A percentile compares a stretch with the other conserved stretches of the same genome.
These are phyloP conservation scores for Deroptyus accipitrinus DNA, from an alignment of 2,113 vertebrate species.

Conservation along the genomic window DNA sequence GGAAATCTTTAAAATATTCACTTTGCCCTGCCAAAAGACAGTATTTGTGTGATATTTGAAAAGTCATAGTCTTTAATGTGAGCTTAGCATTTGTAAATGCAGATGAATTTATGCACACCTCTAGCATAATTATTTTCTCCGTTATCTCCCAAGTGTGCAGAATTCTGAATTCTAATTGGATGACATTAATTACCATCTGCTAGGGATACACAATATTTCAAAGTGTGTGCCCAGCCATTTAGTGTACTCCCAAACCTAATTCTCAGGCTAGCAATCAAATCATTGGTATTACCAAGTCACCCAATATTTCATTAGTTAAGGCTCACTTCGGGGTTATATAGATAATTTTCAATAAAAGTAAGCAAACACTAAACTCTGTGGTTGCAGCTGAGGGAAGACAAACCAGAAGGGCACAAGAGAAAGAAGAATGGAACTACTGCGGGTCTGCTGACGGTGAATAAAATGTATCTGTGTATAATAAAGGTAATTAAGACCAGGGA, in stretches of 20 bases:
- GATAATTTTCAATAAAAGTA: neutral
- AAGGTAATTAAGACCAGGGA: neutral
- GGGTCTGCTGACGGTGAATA: neutral
- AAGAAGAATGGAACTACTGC: neutral
- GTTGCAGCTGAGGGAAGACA: neutral
- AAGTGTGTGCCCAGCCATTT: neutral
- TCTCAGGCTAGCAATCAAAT: neutral
- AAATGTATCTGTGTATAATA: neutral
- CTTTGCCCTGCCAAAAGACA: conserved; percentile 16
- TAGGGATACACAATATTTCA: neutral
- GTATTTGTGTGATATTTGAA: conserved; percentile 1
- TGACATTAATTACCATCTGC: conserved; percentile 14
- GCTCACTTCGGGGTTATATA: neutral
- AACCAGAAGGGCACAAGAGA: neutral
- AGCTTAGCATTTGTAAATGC: conserved; percentile 17
- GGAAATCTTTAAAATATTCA: conserved; percentile 29
- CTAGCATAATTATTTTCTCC: conserved; percentile 39
- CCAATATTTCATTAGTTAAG: neutral
- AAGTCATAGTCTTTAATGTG: conserved; percentile 11
- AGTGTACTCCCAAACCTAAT: neutral
- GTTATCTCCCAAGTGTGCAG: conserved; percentile 10
- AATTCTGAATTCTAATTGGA: conserved; percentile 39
- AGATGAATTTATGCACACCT: conserved; percentile 11
- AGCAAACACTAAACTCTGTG: neutral
- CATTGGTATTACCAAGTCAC: neutral